These are phyloP conservation scores for Platerodrilus igneus DNA, from an alignment of 2,888 invertebrate genomes.

Conservation along the genomic window DNA sequence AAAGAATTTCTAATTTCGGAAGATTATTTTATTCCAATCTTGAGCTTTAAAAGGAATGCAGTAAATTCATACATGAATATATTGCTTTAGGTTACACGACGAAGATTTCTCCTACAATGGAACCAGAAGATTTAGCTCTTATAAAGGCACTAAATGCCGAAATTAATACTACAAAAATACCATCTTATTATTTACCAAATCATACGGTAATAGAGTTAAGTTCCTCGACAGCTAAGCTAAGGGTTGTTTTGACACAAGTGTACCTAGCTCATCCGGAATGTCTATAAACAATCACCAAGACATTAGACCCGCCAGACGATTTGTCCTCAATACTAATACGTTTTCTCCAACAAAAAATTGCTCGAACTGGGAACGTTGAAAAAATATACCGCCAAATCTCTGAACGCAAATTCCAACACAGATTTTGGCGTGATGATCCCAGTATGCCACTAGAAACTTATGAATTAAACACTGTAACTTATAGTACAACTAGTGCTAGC, in stretches of 20 bases:
- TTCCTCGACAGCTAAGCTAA: conserved; percentile 17
- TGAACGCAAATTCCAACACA: conserved; percentile 17
- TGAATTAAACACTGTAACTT: conserved; percentile 26
- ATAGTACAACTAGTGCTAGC: conserved; percentile 28
- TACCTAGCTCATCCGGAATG: conserved; percentile 4
- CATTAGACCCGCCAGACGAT: conserved; percentile 19
- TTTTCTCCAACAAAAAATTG: conserved; percentile 25
- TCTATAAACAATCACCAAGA: conserved; percentile 23
- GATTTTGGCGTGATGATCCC: conserved; percentile 26
- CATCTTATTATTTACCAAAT: conserved; percentile 9
- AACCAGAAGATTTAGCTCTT: background rate
- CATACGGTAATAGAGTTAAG: conserved; percentile 16
- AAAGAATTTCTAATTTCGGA: conserved; percentile 5
- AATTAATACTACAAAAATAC: background rate
- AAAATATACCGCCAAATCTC: conserved; percentile 32
- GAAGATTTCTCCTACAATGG: background rate
- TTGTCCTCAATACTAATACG: conserved; percentile 25
- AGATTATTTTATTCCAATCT: conserved; percentile 3
- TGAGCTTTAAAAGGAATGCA: background rate
- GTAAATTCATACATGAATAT: conserved; percentile 11
- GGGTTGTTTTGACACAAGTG: conserved; percentile 17
- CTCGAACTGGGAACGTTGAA: conserved; percentile 28
- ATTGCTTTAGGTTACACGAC: conserved; percentile 9
- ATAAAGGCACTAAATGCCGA: background rate
- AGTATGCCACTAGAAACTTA: conserved; percentile 18